Evolutionary conservation across 2,113 vertebrate species (phyloP).

Genomic region (Centropristis striata): DNA sequence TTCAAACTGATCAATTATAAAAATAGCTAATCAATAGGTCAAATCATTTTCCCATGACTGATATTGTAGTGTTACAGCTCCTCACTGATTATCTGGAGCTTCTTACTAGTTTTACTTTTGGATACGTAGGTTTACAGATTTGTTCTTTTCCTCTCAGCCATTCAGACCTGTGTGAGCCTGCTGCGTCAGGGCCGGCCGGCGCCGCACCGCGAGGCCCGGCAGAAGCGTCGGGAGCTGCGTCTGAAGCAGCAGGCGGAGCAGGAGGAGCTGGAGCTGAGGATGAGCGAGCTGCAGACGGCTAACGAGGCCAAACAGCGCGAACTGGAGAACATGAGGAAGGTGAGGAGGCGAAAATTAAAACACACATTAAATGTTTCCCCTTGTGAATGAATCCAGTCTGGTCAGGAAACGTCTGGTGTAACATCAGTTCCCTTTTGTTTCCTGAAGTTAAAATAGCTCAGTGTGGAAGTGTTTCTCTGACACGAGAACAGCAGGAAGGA

Average conservation of each 20-base stretch:
- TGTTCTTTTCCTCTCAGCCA: constrained; percentile 79
- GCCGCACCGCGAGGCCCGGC: constrained; percentile 92
- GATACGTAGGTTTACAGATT: too few relatives aligned
- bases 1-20: too few relatives aligned
- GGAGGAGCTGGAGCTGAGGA: constrained; percentile 92
- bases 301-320: constrained; percentile 95
- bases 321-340: constrained; percentile 94
- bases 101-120: too few relatives aligned
- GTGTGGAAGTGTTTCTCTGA: not conserved
- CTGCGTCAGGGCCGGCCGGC: constrained; percentile 87
- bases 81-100: too few relatives aligned
- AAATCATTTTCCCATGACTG: too few relatives aligned
- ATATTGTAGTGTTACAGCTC: too few relatives aligned
- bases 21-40: too few relatives aligned
- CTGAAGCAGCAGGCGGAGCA: constrained; percentile 92
- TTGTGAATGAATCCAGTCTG: not conserved
- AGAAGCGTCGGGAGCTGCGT: constrained; percentile 89
- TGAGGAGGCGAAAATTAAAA: constrained; percentile 57
- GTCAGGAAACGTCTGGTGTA: not conserved
- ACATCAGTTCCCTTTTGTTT: not conserved
- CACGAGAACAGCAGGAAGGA: not conserved
- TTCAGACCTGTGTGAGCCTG: constrained; percentile 91
- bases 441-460: not conserved
- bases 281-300: constrained; percentile 93
- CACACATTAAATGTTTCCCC: not conserved